These are phyloP conservation scores for Nicator chloris DNA, from an alignment of 2,113 vertebrate genomes.

Conservation along the genomic window DNA sequence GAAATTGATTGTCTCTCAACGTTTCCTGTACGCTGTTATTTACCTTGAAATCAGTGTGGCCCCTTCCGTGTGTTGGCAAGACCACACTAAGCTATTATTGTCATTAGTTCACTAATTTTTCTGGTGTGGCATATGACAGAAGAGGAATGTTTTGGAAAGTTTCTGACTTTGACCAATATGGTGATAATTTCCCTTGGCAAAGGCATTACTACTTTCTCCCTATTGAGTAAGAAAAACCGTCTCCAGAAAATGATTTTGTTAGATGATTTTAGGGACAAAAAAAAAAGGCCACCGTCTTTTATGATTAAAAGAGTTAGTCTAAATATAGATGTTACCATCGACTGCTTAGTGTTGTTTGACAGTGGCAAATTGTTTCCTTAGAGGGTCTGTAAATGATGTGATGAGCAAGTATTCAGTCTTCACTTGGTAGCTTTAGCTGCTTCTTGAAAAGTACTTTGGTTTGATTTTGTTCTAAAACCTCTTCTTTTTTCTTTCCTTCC, in stretches of 20 bases:
- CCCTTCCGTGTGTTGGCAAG: neutral
- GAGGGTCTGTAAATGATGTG: neutral
- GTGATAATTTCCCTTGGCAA: neutral
- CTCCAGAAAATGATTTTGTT: neutral
- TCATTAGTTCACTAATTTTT: neutral
- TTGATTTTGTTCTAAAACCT: neutral
- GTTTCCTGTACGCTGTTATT: neutral
- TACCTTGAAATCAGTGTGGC: neutral
- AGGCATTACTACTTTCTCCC: neutral
- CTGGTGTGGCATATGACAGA: neutral
- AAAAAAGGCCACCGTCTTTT: neutral
- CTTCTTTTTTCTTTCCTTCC: neutral
- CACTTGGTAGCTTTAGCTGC: neutral
- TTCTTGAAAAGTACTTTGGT: neutral
- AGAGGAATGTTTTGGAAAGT: neutral
- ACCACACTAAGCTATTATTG: neutral
- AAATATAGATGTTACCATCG: neutral
- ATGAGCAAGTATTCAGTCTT: neutral
- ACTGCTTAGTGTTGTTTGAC: neutral
- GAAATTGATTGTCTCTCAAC: neutral
- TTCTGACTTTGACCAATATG: neutral
- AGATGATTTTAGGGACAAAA: neutral
- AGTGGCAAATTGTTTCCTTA: slow-evolving; percentile 2
- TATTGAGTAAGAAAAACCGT: neutral
- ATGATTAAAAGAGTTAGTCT: neutral